Conservation (phyloP, 2,888 invertebrate genomes). For the Lasioglossum calceatum region DNA sequence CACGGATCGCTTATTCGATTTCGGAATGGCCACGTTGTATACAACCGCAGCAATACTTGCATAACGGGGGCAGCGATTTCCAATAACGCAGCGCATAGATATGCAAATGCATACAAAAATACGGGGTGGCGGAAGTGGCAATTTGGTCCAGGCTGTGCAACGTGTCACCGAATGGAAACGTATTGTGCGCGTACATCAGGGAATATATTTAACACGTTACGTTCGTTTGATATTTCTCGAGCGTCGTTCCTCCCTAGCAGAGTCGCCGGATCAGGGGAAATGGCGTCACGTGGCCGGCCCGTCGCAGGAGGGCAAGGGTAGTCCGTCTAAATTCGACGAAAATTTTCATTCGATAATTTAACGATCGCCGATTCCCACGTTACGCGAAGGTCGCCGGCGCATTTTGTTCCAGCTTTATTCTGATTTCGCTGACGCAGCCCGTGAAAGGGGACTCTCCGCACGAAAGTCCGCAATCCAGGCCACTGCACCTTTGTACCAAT, state of each 20-base stretch:
- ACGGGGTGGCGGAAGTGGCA: not conserved
- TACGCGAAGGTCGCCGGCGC: not conserved
- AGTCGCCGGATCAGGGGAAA: too few relatives aligned
- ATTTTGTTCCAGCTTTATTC: not conserved
- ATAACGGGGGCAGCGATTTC: not conserved
- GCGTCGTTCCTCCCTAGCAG: not conserved
- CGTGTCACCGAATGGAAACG: not conserved
- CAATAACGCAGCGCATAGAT: not conserved
- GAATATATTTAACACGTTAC: not conserved
- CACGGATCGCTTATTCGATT: not conserved
- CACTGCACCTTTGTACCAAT: not conserved
- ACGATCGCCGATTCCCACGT: not conserved
- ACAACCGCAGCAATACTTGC: not conserved
- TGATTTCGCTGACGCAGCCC: not conserved
- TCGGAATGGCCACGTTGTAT: not conserved
- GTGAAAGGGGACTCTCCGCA: not conserved
- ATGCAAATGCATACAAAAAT: constrained; percentile 4
- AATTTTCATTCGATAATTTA: not conserved
- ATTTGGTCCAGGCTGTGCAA: not conserved
- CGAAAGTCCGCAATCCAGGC: not conserved
- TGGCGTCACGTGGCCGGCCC: too few relatives aligned
- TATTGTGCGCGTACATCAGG: not conserved
- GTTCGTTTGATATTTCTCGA: not conserved
- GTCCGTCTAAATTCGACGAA: not conserved
- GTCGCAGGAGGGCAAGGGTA: too few relatives aligned